phyloP scores from a whole-genome alignment of 2,888 invertebrate species.

The Drosophila kambysellisi region DNA sequence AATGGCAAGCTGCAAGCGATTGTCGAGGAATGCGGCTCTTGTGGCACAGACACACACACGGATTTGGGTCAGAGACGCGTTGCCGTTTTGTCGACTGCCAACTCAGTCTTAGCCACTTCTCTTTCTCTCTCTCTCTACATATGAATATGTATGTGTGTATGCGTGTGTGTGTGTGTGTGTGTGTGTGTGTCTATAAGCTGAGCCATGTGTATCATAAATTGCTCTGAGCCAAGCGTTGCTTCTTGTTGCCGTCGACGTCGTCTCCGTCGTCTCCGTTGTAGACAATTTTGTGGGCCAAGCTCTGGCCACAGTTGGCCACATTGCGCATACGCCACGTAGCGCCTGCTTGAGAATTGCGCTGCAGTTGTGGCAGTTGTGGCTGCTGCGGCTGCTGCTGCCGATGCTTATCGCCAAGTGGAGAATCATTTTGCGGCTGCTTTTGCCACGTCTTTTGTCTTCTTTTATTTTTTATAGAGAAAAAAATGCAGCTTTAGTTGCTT shows the following conservation, averaged over 20 bases:
- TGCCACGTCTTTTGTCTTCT: constrained; percentile 49
- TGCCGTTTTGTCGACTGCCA: constrained; percentile 36
- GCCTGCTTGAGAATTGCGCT: constrained; percentile 24
- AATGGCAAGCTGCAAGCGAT: constrained; percentile 38
- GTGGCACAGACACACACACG: constrained; percentile 20
- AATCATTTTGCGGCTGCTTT: constrained; percentile 67
- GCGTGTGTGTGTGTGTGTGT: constrained; percentile 15
- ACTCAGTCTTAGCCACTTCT: constrained; percentile 55
- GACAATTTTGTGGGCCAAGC: constrained; percentile 49
- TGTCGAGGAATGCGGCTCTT: constrained; percentile 52
- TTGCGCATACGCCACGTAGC: constrained; percentile 74
- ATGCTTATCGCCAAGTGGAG: constrained; percentile 66
- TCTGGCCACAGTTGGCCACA: constrained; percentile 47
- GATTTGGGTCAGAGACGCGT: constrained; percentile 61
- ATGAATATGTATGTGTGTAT: constrained; percentile 7
- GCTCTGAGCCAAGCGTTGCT: constrained; percentile 34
- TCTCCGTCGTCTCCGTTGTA: not conserved
- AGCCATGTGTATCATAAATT: constrained; percentile 70
- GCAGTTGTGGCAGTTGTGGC: not conserved
- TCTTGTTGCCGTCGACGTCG: not conserved
- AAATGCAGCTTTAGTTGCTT: constrained; percentile 45
- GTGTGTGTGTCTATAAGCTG: constrained; percentile 38
- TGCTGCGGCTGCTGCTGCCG: constrained; percentile 34
- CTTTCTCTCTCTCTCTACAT: not conserved
- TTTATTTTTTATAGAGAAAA: constrained; percentile 9